Conservation (phyloP, 2,113 vertebrate species). For the zebrafish (Danio rerio) region GRCz12tu NC_133187.1:34546501-34547000, state of each 20-base stretch:
- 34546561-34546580: no score
- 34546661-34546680: slow-evolving; percentile 64
- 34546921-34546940: slow-evolving; percentile 65
- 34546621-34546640: slow-evolving; percentile 58
- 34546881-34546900: slow-evolving; percentile 61
- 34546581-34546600: slow-evolving; percentile 41
- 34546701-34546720: slow-evolving; percentile 69
- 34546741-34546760: slow-evolving; percentile 76
- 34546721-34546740: slow-evolving; percentile 68
- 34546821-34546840: slow-evolving; percentile 77
- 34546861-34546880: slow-evolving; percentile 63
- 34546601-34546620: slow-evolving; percentile 61
- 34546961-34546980: slow-evolving; percentile 56
- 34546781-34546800: slow-evolving; percentile 70
- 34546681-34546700: slow-evolving; percentile 69
- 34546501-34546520: no score
- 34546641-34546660: slow-evolving; percentile 62
- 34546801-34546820: slow-evolving; percentile 75
- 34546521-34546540: no score
- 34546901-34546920: slow-evolving; percentile 74
- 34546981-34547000: background rate
- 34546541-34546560: no score
- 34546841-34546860: slow-evolving; percentile 71
- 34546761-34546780: slow-evolving; percentile 66
- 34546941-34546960: slow-evolving; percentile 57